Evolutionary conservation across 2,888 invertebrate species (phyloP), one percentile per base, ranked within the genome.

Genomic region (Pharmacophagus antenor): DNA sequence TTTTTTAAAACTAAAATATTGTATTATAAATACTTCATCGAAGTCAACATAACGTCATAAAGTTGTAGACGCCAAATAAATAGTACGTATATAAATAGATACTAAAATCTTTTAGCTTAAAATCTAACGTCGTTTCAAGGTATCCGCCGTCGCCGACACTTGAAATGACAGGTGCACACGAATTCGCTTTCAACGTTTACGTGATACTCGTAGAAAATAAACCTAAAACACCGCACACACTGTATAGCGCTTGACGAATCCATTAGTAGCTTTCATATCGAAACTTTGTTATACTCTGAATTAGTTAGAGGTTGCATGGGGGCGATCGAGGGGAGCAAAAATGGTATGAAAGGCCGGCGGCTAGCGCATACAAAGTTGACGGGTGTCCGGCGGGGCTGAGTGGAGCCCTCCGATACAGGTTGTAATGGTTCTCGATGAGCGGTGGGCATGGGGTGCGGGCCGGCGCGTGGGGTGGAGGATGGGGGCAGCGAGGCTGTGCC

Each of bases 321-420:
- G 64, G 62, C 42, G 50, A 63, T 68, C 67, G 50, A 50, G 58
- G 71, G 74, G 67, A 69, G 72, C 70, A 75, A 68, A 68, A 73
- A 79, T 72, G 72, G 79, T 77, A 78, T 76, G 67, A 74, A 76
- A 79, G 76, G 75, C 66, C 67, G 68, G 67, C 72, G 71, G 72
- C 69, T 72, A 73, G 73, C 69, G 69, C 69, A 63, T 67, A 71
- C 70, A 81, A 83, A 82, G 78, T 81, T 85, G 86, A 84, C 81
- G 82, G 83, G 85, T 77, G 69, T 85, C 82, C 81, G 84, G 69
- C 76, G 79, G 84, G 85, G 85, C 86, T 85, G 85, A 87, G 82
- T 77, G 77, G 76, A 74, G 60, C 67, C 64, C 74, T 76, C 80
- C 80, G 81, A 82, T 85, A 84, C 80, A 82, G 75, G 74, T 76